phyloP scores from a whole-genome alignment of 1,140 invertebrate genomes.

The Araneus ventricosus region DNA sequence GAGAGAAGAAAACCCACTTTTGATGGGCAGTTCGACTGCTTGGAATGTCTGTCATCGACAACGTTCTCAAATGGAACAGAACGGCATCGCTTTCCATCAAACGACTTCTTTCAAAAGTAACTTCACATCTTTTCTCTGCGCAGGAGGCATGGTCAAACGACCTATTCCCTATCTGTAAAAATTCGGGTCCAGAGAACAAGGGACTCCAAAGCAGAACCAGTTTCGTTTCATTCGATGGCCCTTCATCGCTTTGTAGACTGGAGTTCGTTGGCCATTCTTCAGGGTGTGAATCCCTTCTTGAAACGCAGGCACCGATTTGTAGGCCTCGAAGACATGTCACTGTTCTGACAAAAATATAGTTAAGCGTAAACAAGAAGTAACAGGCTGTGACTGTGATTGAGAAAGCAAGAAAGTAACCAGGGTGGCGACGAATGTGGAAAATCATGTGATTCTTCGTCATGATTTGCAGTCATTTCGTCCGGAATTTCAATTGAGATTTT shows the following conservation, averaged over 20 bases:
- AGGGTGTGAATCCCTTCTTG: neutral
- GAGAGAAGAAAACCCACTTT: conserved; percentile 84
- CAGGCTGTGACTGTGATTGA: neutral
- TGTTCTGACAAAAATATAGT: neutral
- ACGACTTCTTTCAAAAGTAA: conserved; percentile 29
- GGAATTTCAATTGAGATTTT: too few relatives aligned
- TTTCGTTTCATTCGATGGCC: neutral
- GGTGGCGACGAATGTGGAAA: neutral
- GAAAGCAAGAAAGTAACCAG: neutral
- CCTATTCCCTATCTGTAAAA: conserved; percentile 7
- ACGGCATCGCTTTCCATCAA: conserved; percentile 54
- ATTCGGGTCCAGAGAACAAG: conserved; percentile 61
- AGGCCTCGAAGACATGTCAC: neutral
- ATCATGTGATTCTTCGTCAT: neutral
- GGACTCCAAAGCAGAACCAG: conserved; percentile 32
- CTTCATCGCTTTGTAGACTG: neutral
- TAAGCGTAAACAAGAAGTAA: conserved; percentile 36
- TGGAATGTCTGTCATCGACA: conserved; percentile 77
- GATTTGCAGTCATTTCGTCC: neutral
- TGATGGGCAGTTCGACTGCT: conserved; percentile 79
- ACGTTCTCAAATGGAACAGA: conserved; percentile 52
- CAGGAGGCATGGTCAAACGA: conserved; percentile 4
- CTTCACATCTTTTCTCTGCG: conserved; percentile 8
- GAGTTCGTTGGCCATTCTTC: neutral
- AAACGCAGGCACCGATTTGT: too few relatives aligned